A percentile compares a stretch with the other conserved stretches of the same genome.
These are phyloP conservation scores for Aldabrachelys gigantea DNA, from an alignment of 2,113 vertebrate species.

Conservation along the genomic window DNA sequence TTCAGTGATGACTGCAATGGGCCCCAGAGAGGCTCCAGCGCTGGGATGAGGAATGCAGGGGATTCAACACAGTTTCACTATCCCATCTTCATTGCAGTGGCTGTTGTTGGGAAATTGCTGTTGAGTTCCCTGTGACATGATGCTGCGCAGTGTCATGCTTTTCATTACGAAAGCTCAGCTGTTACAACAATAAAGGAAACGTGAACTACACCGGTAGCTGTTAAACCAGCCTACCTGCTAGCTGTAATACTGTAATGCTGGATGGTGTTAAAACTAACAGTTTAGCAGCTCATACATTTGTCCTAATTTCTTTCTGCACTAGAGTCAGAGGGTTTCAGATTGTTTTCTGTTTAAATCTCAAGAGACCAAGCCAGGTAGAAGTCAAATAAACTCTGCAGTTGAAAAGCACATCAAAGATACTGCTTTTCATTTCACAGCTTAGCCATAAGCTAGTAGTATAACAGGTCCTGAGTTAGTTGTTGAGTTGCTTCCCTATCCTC, in stretches of 20 bases:
- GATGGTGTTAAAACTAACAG: neutral
- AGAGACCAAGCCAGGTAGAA: fast-evolving
- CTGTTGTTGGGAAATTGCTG: conserved; percentile 68
- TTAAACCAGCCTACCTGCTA: neutral
- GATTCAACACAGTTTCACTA: conserved; percentile 29
- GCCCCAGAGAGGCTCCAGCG: conserved; percentile 68
- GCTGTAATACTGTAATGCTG: neutral
- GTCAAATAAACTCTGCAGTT: neutral
- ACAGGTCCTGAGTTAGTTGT: fast-evolving
- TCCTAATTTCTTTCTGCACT: neutral
- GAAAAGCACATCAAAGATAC: fast-evolving
- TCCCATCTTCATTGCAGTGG: conserved; percentile 64
- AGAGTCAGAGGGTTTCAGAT: neutral
- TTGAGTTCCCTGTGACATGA: conserved; percentile 65
- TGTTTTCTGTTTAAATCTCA: fast-evolving
- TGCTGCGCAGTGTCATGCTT: neutral
- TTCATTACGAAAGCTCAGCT: neutral
- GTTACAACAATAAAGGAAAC: neutral
- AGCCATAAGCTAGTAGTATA: fast-evolving
- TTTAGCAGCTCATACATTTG: neutral
- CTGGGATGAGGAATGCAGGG: conserved; percentile 53
- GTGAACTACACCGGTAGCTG: neutral
- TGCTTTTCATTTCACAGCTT: neutral
- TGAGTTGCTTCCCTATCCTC: neutral
- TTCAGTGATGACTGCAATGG: conserved; percentile 86